Evolutionary conservation across 2,113 vertebrate genomes (phyloP), one percentile per base, ranked within the genome.

Genomic region (Isurus oxyrinchus): DNA sequence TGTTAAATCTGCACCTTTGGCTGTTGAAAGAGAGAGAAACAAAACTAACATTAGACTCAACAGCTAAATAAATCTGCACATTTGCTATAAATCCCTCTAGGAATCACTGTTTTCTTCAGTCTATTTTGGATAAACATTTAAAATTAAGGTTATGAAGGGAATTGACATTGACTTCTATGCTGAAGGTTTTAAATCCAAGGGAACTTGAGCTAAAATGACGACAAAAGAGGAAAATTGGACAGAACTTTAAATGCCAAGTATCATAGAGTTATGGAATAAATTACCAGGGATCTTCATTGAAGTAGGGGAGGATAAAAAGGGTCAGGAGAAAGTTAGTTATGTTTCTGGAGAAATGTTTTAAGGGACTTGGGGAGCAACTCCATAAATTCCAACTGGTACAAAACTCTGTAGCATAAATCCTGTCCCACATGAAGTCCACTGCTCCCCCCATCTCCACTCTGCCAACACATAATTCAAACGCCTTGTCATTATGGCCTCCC

Each of bases 1-100:
- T 0, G 99, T 99, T 96, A 99, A 98, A 96, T 99, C 99, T 0
- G 99, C 99, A 0, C 99, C 99, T 0, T 97, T 97, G 55, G 98
- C 98, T 99, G 97, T 25, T 21, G 90, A 63, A 96, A 96, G 55
- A 96, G 67, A 44, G 19, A 55, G 21, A 66, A n/a, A 84, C 35
- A 96, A 91, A 57, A 19, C 49, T 31, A 53, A 57, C 21, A 66
- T 91, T 94, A 69, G 2, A 16, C 63, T 31, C 55, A 19, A 35
- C 53, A 90, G 2, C 96, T 61, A 27, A 55, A 7, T 61, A 53
- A 63, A 88, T 44, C 10, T 88, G 79, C 35, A 55, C 23, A n/a
- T 96, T 79, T 67, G 63, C 8, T 49, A 61, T 88, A 57, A 49
- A 7, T 2, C 86, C 35, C 86, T 19, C 1, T 0, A 88, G 61